Conservation (phyloP, 2,113 vertebrate species). For the Ptilonorhynchus violaceus region DNA sequence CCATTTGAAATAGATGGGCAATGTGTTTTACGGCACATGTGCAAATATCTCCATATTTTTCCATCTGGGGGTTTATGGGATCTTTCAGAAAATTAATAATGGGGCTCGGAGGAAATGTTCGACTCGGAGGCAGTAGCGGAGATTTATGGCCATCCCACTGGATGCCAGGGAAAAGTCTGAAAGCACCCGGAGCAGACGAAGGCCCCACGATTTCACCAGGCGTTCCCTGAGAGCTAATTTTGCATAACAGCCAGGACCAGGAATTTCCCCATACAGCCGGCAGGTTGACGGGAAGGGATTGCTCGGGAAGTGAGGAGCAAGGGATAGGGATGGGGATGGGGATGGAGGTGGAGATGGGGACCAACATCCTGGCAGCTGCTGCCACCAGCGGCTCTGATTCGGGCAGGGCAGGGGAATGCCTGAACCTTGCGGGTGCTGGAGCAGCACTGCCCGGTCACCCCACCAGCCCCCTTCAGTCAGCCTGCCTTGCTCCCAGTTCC, state of each 20-base stretch:
- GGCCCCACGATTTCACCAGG: not conserved
- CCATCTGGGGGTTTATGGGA: slow-evolving; percentile 59
- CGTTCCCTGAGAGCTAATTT: not conserved
- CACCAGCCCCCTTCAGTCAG: fast-evolving
- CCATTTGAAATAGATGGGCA: slow-evolving; percentile 59
- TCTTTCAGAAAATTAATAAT: slow-evolving; percentile 64
- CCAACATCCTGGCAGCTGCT: not conserved
- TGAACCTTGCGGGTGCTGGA: not conserved
- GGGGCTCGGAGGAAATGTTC: slow-evolving; percentile 61
- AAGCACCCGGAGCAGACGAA: not conserved
- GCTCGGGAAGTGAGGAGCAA: not conserved
- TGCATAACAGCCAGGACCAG: not conserved
- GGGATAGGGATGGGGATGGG: not conserved
- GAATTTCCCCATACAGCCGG: not conserved
- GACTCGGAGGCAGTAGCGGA: not conserved
- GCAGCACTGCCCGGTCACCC: fast-evolving
- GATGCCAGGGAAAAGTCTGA: slow-evolving; percentile 49
- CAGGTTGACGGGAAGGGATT: not conserved
- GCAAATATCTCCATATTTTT: slow-evolving; percentile 55
- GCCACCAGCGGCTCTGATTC: fast-evolving
- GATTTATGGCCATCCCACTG: not conserved
- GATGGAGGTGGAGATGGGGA: not conserved
- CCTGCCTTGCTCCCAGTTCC: not conserved
- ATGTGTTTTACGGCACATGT: slow-evolving; percentile 41
- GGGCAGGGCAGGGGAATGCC: not conserved